These are phyloP conservation scores for Argya squamiceps DNA, from an alignment of 2,797 vertebrate genomes.

Conservation along the genomic window DNA sequence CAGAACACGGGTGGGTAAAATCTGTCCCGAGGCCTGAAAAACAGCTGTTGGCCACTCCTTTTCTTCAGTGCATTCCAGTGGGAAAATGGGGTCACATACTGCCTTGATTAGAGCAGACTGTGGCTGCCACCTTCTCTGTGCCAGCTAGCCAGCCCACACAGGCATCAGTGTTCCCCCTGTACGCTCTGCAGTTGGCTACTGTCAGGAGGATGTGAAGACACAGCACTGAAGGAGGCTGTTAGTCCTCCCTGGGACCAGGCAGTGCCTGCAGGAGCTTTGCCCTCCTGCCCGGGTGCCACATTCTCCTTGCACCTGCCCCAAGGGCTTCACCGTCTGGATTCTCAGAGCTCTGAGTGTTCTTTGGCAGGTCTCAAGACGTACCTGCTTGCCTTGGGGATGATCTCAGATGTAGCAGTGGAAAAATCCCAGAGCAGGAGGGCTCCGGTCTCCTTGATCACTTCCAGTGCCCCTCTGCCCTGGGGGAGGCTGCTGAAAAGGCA, in stretches of 20 bases:
- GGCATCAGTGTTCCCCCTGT: not conserved
- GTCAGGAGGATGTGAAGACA: not conserved
- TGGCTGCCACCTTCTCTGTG: not conserved
- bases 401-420: constrained; percentile 63
- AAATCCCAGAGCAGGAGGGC: constrained; percentile 65
- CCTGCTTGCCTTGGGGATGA: constrained; percentile 67
- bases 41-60: not conserved
- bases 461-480: constrained; percentile 63
- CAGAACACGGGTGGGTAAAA: constrained; percentile 34
- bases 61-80: constrained; percentile 1
- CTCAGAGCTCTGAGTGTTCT: constrained; percentile 61
- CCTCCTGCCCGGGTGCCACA: not conserved
- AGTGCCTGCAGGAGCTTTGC: not conserved
- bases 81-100: constrained; percentile 17
- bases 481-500: constrained; percentile 57
- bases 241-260: not conserved
- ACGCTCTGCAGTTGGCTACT: not conserved
- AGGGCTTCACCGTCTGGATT: not conserved
- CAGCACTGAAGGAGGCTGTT: not conserved
- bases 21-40: constrained; percentile 3
- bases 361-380: constrained; percentile 68
- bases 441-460: constrained; percentile 54
- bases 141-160: not conserved
- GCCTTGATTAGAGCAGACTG: constrained; percentile 32
- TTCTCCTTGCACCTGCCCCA: not conserved